Evolutionary conservation across 2,888 invertebrate species (phyloP).

Genomic region (Protophormia terraenovae): DNA sequence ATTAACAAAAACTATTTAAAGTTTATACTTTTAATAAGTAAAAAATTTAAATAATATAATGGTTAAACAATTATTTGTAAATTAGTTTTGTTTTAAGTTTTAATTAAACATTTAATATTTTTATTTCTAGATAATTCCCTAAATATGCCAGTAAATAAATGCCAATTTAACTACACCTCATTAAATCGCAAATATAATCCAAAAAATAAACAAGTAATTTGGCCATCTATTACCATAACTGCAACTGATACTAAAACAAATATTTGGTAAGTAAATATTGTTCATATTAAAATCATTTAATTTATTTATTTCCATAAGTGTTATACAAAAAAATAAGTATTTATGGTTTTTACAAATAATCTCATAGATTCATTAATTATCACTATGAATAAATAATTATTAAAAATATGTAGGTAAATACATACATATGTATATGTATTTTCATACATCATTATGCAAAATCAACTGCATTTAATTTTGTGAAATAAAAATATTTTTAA

Average conservation of each 20-base stretch:
- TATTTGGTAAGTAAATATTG: constrained; percentile 22
- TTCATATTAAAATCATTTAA: neutral
- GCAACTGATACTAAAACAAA: constrained; percentile 28
- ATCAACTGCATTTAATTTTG: neutral
- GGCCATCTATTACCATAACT: constrained; percentile 28
- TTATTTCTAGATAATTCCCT: constrained; percentile 1
- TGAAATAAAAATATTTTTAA: neutral
- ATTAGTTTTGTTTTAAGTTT: neutral
- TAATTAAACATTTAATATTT: neutral
- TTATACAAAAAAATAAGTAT: neutral
- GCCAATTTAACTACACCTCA: neutral
- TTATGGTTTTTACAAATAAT: neutral
- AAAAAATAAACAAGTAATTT: constrained; percentile 15
- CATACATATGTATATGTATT: neutral
- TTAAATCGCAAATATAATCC: constrained; percentile 2
- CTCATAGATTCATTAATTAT: neutral
- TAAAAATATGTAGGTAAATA: neutral
- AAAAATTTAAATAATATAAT: too few relatives aligned
- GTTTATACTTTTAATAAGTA: too few relatives aligned
- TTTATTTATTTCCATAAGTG: neutral
- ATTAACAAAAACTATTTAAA: too few relatives aligned
- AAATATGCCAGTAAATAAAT: constrained; percentile 1
- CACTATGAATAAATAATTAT: neutral
- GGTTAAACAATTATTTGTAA: too few relatives aligned
- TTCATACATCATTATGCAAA: neutral